phyloP scores from a whole-genome alignment of 2,888 invertebrate species.

The Rhingia rostrata region DNA sequence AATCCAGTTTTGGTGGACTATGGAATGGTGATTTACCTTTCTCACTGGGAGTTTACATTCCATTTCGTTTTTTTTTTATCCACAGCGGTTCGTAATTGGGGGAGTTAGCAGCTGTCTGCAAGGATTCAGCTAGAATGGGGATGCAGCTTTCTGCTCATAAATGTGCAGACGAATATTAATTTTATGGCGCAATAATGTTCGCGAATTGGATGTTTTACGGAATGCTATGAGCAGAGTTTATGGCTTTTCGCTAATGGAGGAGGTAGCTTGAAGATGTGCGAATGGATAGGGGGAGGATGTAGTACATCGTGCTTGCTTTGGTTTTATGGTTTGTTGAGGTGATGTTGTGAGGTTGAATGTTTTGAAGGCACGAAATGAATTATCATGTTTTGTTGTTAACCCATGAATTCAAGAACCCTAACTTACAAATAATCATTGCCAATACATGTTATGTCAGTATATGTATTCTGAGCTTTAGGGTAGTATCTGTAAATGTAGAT shows the following conservation, averaged over 20 bases:
- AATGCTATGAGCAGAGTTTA: constrained; percentile 39
- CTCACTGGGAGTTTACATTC: neutral
- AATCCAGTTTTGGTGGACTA: constrained; percentile 56
- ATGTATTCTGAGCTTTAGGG: too few relatives aligned
- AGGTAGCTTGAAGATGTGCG: constrained; percentile 11
- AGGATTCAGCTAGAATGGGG: constrained; percentile 22
- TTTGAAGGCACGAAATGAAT: neutral
- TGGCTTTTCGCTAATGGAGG: constrained; percentile 31
- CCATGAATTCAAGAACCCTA: too few relatives aligned
- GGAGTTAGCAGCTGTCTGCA: constrained; percentile 36
- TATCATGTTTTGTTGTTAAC: neutral
- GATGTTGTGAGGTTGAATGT: neutral
- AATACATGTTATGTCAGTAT: too few relatives aligned
- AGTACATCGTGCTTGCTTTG: neutral
- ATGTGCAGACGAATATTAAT: constrained; percentile 50
- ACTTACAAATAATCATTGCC: too few relatives aligned
- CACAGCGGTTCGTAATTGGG: constrained; percentile 39
- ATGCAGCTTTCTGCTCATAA: constrained; percentile 39
- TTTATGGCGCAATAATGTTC: constrained; percentile 65
- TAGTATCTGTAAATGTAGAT: too few relatives aligned
- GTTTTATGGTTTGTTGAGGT: neutral
- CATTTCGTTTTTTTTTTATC: neutral
- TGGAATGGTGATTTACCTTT: constrained; percentile 47
- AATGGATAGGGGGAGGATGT: constrained; percentile 11
- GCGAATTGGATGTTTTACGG: constrained; percentile 59